These are phyloP conservation scores for Xylocopa sonorina DNA, from an alignment of 1,140 invertebrate species.

Conservation along the genomic window DNA sequence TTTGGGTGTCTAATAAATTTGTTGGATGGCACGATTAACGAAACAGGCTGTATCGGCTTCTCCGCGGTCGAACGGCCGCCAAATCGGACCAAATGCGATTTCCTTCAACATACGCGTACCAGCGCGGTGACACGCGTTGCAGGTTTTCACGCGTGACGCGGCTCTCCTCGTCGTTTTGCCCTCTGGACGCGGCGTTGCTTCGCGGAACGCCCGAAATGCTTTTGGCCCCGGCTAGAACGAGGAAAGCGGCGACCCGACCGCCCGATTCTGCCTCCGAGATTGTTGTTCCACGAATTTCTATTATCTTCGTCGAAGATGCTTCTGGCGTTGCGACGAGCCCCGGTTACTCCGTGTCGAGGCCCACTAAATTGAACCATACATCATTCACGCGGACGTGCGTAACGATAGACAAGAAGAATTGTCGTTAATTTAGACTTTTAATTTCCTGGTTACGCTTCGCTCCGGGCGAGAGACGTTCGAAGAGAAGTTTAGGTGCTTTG, in stretches of 20 bases:
- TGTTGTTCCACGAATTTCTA: conserved; percentile 15
- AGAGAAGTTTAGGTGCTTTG: too few relatives aligned
- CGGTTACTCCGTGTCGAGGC: background rate
- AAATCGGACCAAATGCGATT: conserved; percentile 55
- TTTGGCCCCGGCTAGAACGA: conserved; percentile 55
- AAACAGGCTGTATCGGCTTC: too few relatives aligned
- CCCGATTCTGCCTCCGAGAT: conserved; percentile 1
- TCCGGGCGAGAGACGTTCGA: too few relatives aligned
- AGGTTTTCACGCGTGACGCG: conserved; percentile 67
- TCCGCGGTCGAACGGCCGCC: too few relatives aligned
- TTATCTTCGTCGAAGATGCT: conserved; percentile 6
- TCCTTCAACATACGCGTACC: conserved; percentile 56
- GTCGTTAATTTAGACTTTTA: too few relatives aligned
- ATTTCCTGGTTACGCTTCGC: too few relatives aligned
- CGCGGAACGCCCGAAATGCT: conserved; percentile 58
- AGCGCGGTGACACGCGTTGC: conserved; percentile 57
- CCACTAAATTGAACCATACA: too few relatives aligned
- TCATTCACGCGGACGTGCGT: too few relatives aligned
- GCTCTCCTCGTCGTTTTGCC: conserved; percentile 51
- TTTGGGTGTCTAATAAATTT: too few relatives aligned
- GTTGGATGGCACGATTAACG: too few relatives aligned
- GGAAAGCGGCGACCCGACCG: conserved; percentile 35
- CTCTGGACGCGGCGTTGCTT: conserved; percentile 25
- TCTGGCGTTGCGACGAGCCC: background rate
- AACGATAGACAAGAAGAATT: too few relatives aligned